phyloP scores from a whole-genome alignment of 2,113 vertebrate species.

The Brachirus orientalis region DNA sequence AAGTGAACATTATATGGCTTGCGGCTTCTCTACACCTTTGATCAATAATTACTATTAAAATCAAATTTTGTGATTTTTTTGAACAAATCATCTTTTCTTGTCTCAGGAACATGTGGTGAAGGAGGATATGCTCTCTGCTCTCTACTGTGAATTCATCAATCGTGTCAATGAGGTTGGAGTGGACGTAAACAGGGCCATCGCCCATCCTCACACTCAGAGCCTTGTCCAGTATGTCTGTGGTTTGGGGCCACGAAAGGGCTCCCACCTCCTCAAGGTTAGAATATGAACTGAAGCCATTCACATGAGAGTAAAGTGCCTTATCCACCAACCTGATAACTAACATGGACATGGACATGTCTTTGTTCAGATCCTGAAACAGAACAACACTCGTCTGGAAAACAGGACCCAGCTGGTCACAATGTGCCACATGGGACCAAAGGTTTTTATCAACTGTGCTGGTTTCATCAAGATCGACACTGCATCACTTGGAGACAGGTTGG shows the following conservation, averaged over 20 bases:
- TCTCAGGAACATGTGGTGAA: slow-evolving; percentile 95
- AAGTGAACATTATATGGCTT: not conserved
- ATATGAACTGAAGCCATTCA: not conserved
- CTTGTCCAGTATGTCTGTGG: slow-evolving; percentile 97
- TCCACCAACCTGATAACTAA: not conserved
- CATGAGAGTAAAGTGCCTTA: not conserved
- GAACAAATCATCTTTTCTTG: not conserved
- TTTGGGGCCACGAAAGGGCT: slow-evolving; percentile 93
- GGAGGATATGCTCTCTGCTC: slow-evolving; percentile 91
- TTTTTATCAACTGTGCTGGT: slow-evolving; percentile 98
- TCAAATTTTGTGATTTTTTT: not conserved
- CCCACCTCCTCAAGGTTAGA: slow-evolving; percentile 93
- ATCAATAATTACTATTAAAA: not conserved
- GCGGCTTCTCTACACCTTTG: not conserved
- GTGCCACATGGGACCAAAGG: slow-evolving; percentile 99
- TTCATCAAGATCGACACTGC: slow-evolving; percentile 99
- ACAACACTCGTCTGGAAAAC: slow-evolving; percentile 97
- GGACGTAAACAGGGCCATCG: slow-evolving; percentile 95
- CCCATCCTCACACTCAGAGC: slow-evolving; percentile 96
- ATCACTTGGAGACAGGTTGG: slow-evolving; percentile 94
- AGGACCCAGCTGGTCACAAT: slow-evolving; percentile 97
- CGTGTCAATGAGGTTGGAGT: slow-evolving; percentile 98
- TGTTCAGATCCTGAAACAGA: slow-evolving; percentile 94
- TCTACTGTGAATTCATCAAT: slow-evolving; percentile 98
- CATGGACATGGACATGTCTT: not conserved